These are phyloP conservation scores for Oikopleura dioica DNA, from an alignment of 23 tunicate genomes.

Conservation along the genomic window DNA sequence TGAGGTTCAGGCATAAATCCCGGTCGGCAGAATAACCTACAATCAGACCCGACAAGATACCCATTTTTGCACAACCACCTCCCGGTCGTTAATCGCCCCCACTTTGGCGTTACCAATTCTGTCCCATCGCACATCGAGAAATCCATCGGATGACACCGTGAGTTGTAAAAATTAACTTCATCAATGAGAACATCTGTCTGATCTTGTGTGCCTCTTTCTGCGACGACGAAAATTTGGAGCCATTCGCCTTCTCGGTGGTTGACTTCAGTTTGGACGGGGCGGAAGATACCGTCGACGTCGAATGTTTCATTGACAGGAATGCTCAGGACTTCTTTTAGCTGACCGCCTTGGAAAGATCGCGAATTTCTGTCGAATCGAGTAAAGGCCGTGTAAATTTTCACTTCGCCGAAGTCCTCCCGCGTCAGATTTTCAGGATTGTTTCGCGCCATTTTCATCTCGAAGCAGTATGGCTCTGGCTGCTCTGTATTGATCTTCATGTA, in stretches of 20 bases:
- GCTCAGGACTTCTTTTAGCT: neutral
- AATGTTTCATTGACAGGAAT: neutral
- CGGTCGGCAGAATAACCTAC: neutral
- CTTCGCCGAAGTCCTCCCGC: neutral
- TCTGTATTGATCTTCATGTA: neutral
- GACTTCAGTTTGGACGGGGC: neutral
- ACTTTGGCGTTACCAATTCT: neutral
- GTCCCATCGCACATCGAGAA: neutral
- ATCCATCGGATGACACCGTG: neutral
- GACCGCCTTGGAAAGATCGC: neutral
- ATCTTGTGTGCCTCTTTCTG: neutral
- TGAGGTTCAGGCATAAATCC: neutral
- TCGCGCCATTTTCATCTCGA: neutral
- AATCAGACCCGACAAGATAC: neutral
- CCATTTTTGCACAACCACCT: neutral
- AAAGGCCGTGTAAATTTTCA: neutral
- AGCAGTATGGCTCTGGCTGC: neutral
- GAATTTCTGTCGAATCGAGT: neutral
- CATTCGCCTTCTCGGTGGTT: constrained; percentile 1
- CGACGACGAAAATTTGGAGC: neutral
- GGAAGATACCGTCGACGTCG: neutral
- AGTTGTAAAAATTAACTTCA: neutral
- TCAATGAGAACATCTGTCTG: neutral
- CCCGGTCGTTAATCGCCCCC: neutral
- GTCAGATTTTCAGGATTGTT: neutral